Evolutionary conservation across 92 coral and sea anemone species (phyloP).

Genomic region (Micromussa lordhowensis): DNA sequence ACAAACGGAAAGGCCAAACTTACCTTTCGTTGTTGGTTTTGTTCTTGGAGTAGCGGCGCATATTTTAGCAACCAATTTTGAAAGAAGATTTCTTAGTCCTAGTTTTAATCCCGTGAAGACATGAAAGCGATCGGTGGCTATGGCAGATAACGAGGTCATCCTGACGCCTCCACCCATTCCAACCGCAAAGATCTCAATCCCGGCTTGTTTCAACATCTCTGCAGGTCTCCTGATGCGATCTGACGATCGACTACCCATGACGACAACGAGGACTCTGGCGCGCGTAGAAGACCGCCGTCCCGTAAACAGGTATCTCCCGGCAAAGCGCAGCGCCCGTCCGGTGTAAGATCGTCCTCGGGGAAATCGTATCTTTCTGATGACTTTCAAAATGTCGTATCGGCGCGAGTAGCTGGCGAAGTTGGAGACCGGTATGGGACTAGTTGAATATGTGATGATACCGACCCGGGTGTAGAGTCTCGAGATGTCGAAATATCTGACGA

Average conservation of each 20-base stretch:
- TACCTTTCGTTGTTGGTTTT: slow-evolving; percentile 45
- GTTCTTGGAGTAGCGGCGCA: slow-evolving; percentile 57
- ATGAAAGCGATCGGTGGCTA: slow-evolving; percentile 74
- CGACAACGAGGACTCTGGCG: slow-evolving; percentile 68
- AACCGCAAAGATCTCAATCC: slow-evolving; percentile 74
- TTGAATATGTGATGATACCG: slow-evolving; percentile 70
- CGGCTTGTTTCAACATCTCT: slow-evolving; percentile 64
- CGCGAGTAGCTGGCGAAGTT: slow-evolving; percentile 54
- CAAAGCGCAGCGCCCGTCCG: slow-evolving; percentile 64
- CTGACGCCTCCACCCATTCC: slow-evolving; percentile 59
- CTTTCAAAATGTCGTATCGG: slow-evolving; percentile 28
- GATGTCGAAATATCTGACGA: slow-evolving; percentile 64
- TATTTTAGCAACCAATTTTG: slow-evolving; percentile 42
- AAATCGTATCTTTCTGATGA: slow-evolving; percentile 47
- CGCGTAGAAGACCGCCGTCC: slow-evolving; percentile 54
- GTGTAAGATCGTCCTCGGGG: slow-evolving; percentile 64
- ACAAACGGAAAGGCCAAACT: background rate
- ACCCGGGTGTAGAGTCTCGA: slow-evolving; percentile 59
- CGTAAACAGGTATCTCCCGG: slow-evolving; percentile 47
- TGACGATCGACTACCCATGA: slow-evolving; percentile 73
- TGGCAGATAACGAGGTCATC: slow-evolving; percentile 40
- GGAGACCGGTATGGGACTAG: slow-evolving; percentile 41
- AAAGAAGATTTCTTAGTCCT: slow-evolving; percentile 20
- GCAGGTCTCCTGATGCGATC: slow-evolving; percentile 77
- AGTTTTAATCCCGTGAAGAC: slow-evolving; percentile 47